Percentiles rank a stretch among this genome's conserved stretches.
phyloP scores from a whole-genome alignment of 1,140 invertebrate genomes.

The Bombus sibiricus region DNA sequence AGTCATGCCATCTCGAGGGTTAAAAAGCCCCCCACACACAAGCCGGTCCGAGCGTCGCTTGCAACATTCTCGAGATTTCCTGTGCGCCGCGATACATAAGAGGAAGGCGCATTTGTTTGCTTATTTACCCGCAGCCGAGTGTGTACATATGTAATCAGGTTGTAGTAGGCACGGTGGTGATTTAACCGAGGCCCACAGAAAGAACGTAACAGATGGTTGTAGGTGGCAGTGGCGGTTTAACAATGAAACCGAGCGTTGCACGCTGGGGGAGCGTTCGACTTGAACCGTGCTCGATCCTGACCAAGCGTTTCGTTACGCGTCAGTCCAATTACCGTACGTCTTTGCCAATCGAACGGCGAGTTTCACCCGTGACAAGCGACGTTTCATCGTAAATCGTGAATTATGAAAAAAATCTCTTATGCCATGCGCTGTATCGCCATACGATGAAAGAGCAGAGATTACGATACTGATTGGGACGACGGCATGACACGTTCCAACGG shows the following conservation, averaged over 20 bases:
- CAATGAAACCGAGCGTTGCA: conserved; percentile 66
- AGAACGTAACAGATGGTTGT: conserved; percentile 77
- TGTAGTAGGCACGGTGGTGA: conserved; percentile 67
- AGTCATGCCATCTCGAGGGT: neutral
- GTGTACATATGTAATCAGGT: conserved; percentile 61
- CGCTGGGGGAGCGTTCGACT: conserved; percentile 5
- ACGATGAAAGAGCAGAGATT: no score
- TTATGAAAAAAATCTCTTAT: no score
- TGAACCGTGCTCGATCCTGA: conserved; percentile 44
- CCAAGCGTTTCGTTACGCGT: conserved; percentile 44
- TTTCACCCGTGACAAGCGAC: neutral
- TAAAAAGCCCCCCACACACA: neutral
- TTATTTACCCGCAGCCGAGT: conserved; percentile 62
- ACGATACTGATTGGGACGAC: no score
- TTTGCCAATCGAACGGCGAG: neutral
- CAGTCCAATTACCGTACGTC: neutral
- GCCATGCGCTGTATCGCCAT: no score
- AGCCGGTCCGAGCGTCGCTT: conserved; percentile 30
- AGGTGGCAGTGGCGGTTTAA: conserved; percentile 72
- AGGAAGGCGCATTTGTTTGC: conserved; percentile 16
- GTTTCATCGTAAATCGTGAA: neutral
- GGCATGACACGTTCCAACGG: no score
- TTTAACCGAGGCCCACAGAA: conserved; percentile 71
- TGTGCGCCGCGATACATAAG: conserved; percentile 11
- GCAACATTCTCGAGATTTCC: conserved; percentile 64